Percentiles rank a stretch among this genome's conserved stretches.
Conservation (phyloP, 2,888 invertebrate species). For the Azorinus chamasolen region DNA sequence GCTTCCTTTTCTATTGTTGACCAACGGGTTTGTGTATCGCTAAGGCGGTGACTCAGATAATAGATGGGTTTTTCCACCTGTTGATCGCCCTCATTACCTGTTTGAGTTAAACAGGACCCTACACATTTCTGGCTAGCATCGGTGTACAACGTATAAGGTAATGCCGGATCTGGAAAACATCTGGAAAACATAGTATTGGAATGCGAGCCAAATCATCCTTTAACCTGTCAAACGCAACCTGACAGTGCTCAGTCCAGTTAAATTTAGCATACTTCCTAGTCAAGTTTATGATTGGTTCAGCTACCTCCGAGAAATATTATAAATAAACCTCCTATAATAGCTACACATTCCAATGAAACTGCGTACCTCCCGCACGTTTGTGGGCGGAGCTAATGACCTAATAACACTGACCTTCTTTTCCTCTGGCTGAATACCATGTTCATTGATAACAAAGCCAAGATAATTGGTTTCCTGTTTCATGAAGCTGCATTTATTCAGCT, state of each 20-base stretch:
- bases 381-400: constrained; percentile 35
- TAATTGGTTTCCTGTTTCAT: constrained; percentile 41
- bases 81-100: too few relatives aligned
- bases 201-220: background rate
- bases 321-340: constrained; percentile 43
- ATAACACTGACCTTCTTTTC: constrained; percentile 34
- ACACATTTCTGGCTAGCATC: background rate
- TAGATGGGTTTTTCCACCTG: background rate
- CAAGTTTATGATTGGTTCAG: constrained; percentile 28
- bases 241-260: constrained; percentile 7
- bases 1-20: constrained; percentile 5
- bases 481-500: constrained; percentile 3
- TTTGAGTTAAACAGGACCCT: constrained; percentile 3
- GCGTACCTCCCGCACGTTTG: constrained; percentile 21
- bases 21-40: constrained; percentile 4
- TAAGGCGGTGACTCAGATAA: background rate
- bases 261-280: constrained; percentile 26
- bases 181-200: background rate
- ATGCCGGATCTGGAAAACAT: background rate
- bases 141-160: background rate
- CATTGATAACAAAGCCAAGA: constrained; percentile 37
- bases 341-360: constrained; percentile 28
- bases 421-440: constrained; percentile 43
- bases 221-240: constrained; percentile 10
- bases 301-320: constrained; percentile 40